These are phyloP conservation scores for Hemiprocne comata DNA, from an alignment of 2,113 vertebrate genomes.

Conservation along the genomic window DNA sequence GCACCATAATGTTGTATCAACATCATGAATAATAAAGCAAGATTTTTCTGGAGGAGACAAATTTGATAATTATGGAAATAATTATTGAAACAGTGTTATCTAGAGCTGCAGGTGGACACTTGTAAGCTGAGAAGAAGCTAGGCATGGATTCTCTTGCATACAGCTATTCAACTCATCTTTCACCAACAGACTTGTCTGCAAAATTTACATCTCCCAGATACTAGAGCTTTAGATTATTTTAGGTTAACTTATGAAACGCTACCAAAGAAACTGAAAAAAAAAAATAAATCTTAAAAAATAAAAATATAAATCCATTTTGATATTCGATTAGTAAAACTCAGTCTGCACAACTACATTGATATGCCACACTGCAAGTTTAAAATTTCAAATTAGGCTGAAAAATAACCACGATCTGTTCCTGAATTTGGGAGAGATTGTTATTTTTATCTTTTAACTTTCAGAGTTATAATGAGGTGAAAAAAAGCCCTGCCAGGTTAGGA, in stretches of 20 bases:
- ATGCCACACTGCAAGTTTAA: background rate
- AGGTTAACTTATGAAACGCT: background rate
- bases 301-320: background rate
- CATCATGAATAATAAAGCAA: background rate
- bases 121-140: background rate
- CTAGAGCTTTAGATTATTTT: background rate
- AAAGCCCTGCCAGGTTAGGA: accelerated
- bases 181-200: background rate
- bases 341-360: background rate
- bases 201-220: background rate
- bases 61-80: background rate
- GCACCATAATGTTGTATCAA: background rate
- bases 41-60: background rate
- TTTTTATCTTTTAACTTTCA: background rate
- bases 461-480: accelerated
- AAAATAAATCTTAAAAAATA: background rate
- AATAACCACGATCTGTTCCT: background rate
- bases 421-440: background rate
- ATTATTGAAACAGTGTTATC: background rate
- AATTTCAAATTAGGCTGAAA: background rate
- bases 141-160: background rate
- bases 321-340: background rate
- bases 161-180: background rate
- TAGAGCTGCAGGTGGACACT: background rate
- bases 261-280: background rate